These are phyloP conservation scores for Microctenopoma lineatum DNA, from an alignment of 2,797 vertebrate species.

Conservation along the genomic window DNA sequence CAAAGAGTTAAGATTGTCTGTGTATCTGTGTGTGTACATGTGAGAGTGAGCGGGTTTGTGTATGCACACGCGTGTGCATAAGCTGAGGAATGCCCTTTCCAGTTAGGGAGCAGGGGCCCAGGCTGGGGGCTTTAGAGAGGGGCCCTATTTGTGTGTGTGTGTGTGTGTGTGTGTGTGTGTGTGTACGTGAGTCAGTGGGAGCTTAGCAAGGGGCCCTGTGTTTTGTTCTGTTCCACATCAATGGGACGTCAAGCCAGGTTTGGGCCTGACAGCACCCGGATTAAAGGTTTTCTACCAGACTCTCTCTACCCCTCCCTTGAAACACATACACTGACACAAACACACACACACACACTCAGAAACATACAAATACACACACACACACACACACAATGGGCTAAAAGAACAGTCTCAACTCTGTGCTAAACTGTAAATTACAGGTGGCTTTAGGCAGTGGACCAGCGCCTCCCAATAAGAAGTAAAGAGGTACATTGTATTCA, in stretches of 20 bases:
- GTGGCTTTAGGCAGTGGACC: constrained; percentile 76
- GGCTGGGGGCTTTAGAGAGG: constrained; percentile 72
- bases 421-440: constrained; percentile 87
- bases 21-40: constrained; percentile 53
- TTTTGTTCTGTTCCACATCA: constrained; percentile 92
- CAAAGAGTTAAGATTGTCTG: constrained; percentile 79
- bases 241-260: constrained; percentile 88
- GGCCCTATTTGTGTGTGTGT: constrained; percentile 43
- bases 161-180: constrained; percentile 46
- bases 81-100: constrained; percentile 75
- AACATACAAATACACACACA: too few relatives aligned
- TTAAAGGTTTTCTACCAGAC: constrained; percentile 87
- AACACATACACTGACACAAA: too few relatives aligned
- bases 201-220: constrained; percentile 83
- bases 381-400: too few relatives aligned
- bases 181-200: constrained; percentile 58
- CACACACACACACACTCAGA: too few relatives aligned
- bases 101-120: constrained; percentile 72
- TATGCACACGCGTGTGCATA: constrained; percentile 51
- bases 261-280: constrained; percentile 87
- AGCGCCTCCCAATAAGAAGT: constrained; percentile 57
- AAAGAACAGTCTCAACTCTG: constrained; percentile 85
- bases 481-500: constrained; percentile 9
- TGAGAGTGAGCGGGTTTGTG: constrained; percentile 46
- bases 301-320: constrained; percentile 76